Base-by-base conservation (phyloP, 2,797 vertebrate species). In the Zalophus californianus region DNA sequence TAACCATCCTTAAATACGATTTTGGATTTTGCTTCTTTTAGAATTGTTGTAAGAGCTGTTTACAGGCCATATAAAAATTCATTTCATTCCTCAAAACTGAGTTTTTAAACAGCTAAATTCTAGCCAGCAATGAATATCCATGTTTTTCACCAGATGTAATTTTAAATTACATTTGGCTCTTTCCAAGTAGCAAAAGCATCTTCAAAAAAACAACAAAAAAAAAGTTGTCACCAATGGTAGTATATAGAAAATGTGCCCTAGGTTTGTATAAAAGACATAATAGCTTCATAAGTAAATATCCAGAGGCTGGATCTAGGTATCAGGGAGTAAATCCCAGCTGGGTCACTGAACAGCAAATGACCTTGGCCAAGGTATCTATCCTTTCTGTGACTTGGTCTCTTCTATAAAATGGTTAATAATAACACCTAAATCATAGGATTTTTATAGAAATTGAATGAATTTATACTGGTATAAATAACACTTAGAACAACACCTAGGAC, bases 121-220 rank as follows among this genome's bases (percentile, higher is more conserved):
- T 89, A 94, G n/a, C 72, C n/a, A 83, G 50, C 4, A 27, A 82
- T 72, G 23, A 66, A 88, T 96, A 96, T 58, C 72, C 68, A 87
- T 84, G 48, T 56, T 73, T 92, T 85, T 84, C 12, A 95, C 72
- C 82, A 97, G 89, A 95, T 91, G 66, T 80, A 95, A 62, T 93
- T 94, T 96, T 54, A 92, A 96, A 91, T 96, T 89, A 66, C 35
- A 91, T 91, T 90, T 96, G 50, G 12, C 11, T 93, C 79, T 86
- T 86, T 80, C 50, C 16, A 96, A 91, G 38, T 54, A 93, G 35
- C 29, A 94, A 91, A 87, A 75, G 21, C 23, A 94, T 77, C 25
- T 48, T 88, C 25, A 70, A 72, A 90, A 85, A 78, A 62, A 77
- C 79, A 66, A 58, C 62, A n/a, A 23, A 90, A 58, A 25, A 66